phyloP scores from a whole-genome alignment of 2,888 invertebrate genomes.

The Acanthococcus lagerstroemiae region DNA sequence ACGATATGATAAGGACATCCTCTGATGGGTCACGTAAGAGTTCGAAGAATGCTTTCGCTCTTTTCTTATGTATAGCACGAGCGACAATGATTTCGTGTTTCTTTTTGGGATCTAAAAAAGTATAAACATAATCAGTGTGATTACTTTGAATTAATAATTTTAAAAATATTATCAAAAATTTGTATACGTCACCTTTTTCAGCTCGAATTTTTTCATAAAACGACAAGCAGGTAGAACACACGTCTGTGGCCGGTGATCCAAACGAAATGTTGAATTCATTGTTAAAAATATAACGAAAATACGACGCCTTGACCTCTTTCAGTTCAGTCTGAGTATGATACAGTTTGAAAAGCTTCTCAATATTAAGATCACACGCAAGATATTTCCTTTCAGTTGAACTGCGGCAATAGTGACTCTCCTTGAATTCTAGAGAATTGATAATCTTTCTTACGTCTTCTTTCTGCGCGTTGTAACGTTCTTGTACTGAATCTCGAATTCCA shows the following conservation, averaged over 20 bases:
- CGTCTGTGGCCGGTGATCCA: neutral
- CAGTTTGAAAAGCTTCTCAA: neutral
- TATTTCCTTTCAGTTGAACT: neutral
- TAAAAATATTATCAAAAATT: neutral
- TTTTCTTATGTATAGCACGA: neutral
- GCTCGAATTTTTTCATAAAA: no score
- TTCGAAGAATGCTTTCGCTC: neutral
- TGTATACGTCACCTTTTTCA: no score
- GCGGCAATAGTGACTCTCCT: neutral
- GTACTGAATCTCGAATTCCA: neutral
- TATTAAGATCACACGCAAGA: neutral
- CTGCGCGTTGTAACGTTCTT: neutral
- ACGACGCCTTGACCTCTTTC: neutral
- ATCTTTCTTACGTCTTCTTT: constrained; percentile 2
- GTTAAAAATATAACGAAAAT: neutral
- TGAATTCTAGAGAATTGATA: neutral
- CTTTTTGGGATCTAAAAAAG: neutral
- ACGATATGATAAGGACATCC: neutral
- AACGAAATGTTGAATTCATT: neutral
- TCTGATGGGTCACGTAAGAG: neutral
- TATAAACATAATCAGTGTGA: neutral
- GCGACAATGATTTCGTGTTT: neutral
- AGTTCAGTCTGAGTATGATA: neutral
- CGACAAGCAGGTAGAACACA: no score
- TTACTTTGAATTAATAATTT: neutral